phyloP scores from a whole-genome alignment of 2,113 vertebrate genomes.

The Tenebrosternarchus preto region DNA sequence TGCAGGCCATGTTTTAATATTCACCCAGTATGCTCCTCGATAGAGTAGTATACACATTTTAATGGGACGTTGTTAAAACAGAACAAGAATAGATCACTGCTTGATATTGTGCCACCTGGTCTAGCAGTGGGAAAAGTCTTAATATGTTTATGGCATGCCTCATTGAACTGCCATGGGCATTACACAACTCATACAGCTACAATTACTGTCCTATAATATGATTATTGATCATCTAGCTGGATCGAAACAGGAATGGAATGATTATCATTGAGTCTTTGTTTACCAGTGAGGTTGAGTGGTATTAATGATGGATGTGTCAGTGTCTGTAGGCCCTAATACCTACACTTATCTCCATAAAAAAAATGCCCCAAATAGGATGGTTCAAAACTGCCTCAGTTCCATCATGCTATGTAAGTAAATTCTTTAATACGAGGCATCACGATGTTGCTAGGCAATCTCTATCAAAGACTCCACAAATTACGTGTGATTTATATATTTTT shows the following conservation, averaged over 20 bases:
- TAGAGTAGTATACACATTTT: neutral
- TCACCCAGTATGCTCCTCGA: neutral
- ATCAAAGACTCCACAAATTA: constrained; percentile 13
- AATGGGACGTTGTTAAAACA: constrained; percentile 15
- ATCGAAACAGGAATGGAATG: constrained; percentile 32
- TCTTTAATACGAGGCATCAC: neutral
- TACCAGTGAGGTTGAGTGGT: constrained; percentile 23
- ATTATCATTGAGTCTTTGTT: constrained; percentile 24
- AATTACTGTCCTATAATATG: constrained; percentile 32
- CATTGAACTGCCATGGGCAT: constrained; percentile 13
- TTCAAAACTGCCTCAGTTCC: neutral
- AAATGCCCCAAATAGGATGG: no score
- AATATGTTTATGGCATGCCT: constrained; percentile 22
- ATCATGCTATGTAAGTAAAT: neutral
- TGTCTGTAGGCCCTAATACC: neutral
- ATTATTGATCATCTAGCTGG: constrained; percentile 39
- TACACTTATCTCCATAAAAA: no score
- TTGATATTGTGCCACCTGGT: neutral
- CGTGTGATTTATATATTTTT: neutral
- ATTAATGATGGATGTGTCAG: neutral
- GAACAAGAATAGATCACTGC: neutral
- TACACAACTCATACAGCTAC: neutral
- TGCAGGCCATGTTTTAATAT: neutral
- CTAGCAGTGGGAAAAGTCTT: neutral
- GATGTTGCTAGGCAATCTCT: neutral